Conservation (phyloP, 2,888 invertebrate species). For the Blomia tropicalis region DNA sequence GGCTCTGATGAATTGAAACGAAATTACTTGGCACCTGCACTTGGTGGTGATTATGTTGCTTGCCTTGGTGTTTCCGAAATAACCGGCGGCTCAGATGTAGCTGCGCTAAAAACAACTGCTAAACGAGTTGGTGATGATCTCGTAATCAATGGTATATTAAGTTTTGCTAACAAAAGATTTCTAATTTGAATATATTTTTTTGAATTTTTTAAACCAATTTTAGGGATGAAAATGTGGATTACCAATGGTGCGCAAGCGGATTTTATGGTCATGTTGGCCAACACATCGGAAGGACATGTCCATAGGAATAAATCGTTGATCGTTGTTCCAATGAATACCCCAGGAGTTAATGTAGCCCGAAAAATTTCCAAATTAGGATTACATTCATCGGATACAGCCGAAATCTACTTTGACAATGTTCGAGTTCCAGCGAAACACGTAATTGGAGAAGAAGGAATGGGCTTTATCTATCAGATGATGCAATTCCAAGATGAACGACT, state of each 20-base stretch:
- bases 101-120: constrained; percentile 41
- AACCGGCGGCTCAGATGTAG: constrained; percentile 42
- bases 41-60: constrained; percentile 40
- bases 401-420: constrained; percentile 43
- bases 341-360: constrained; percentile 33
- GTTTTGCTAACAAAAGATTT: background rate
- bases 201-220: background rate
- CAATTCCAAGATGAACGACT: constrained; percentile 45
- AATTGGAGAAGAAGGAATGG: constrained; percentile 42
- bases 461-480: constrained; percentile 44
- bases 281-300: constrained; percentile 38
- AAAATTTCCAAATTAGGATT: constrained; percentile 41
- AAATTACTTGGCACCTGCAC: constrained; percentile 39
- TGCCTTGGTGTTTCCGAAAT: constrained; percentile 43
- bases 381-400: constrained; percentile 41
- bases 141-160: constrained; percentile 41
- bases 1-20: constrained; percentile 40
- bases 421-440: constrained; percentile 39
- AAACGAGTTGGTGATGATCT: constrained; percentile 37
- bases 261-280: constrained; percentile 44
- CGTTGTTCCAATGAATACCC: constrained; percentile 40
- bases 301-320: constrained; percentile 43
- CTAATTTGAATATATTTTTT: background rate
- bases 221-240: constrained; percentile 42
- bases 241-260: constrained; percentile 44